These are phyloP conservation scores for Drosophila phalerata DNA, from an alignment of 2,888 invertebrate species.

Conservation along the genomic window DNA sequence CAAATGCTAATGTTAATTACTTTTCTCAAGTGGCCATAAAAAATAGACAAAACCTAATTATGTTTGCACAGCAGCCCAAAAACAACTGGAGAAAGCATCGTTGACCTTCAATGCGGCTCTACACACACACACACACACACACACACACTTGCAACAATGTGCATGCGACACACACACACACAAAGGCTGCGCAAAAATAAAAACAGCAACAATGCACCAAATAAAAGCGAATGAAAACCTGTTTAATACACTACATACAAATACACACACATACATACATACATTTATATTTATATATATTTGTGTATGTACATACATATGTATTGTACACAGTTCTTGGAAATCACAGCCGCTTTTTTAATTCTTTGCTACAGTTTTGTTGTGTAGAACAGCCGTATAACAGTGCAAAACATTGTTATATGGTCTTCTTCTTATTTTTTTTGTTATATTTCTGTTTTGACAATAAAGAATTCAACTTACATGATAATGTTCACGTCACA, in stretches of 20 bases:
- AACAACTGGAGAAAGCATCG: conserved; percentile 63
- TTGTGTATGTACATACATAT: conserved; percentile 17
- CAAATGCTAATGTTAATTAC: conserved; percentile 53
- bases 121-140: conserved; percentile 18
- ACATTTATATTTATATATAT: too few relatives aligned
- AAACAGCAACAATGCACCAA: conserved; percentile 40
- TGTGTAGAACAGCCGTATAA: conserved; percentile 63
- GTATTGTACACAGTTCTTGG: conserved; percentile 47
- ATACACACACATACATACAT: not conserved
- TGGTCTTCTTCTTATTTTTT: conserved; percentile 25
- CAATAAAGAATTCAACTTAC: conserved; percentile 60
- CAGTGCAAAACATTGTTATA: conserved; percentile 37
- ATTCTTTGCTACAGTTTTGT: conserved; percentile 61
- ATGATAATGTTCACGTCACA: conserved; percentile 37
- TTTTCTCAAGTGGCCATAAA: conserved; percentile 63
- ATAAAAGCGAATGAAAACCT: conserved; percentile 63
- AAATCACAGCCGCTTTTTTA: conserved; percentile 60
- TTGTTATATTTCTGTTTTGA: conserved; percentile 27
- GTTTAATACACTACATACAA: conserved; percentile 35
- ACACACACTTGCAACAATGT: not conserved
- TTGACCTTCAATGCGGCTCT: conserved; percentile 57
- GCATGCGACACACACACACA: conserved; percentile 24
- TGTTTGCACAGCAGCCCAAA: conserved; percentile 57
- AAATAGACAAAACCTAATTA: conserved; percentile 55
- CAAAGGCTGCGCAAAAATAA: conserved; percentile 57